Evolutionary conservation across 2,888 invertebrate species (phyloP), one percentile per base, ranked within the genome.

Genomic region (Mellilla xanthometata): DNA sequence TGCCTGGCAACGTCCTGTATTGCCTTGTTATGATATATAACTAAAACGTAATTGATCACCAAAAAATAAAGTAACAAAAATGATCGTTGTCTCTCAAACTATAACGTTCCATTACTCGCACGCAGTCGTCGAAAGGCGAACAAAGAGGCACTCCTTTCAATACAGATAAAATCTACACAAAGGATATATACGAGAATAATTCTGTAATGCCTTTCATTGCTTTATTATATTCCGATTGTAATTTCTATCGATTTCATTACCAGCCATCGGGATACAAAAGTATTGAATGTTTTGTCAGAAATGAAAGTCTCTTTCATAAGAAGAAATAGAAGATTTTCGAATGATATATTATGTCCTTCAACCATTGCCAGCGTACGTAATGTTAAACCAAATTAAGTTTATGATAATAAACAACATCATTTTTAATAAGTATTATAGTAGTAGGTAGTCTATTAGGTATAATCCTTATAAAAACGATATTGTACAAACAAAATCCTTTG

Each of bases 111-210:
- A 68, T 76, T 74, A 70, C 74, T 70, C 64, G 68, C 66, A 70
- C 68, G 63, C 59, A 71, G 65, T 62, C 65, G 62, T 72, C 64
- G 52, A 56, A 54, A 49, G 52, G 64, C 67, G 72, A 75, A 79
- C 75, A 80, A 81, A 77, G 67, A 60, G 59, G 62, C 67, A 69
- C 72, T 67, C 68, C 67, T 69, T 72, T 70, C 67, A 67, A 67
- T 70, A 71, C 58, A 64, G 63, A 68, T 60, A 56, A 58, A 63
- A 65, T 58, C 57, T 62, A 54, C 61, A 58, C 58, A 60, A 61
- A 67, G 56, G 56, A 55, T 51, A 56, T 50, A 56, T 23, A 41
- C 32, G 45, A 39, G 36, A 50, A 59, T 58, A 66, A 56, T 60
- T 58, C 65, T 60, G 59, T 65, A 67, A 71, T 68, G 56, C 56